Conservation (phyloP, 2,888 invertebrate genomes). For the Cheilosia soror region DNA sequence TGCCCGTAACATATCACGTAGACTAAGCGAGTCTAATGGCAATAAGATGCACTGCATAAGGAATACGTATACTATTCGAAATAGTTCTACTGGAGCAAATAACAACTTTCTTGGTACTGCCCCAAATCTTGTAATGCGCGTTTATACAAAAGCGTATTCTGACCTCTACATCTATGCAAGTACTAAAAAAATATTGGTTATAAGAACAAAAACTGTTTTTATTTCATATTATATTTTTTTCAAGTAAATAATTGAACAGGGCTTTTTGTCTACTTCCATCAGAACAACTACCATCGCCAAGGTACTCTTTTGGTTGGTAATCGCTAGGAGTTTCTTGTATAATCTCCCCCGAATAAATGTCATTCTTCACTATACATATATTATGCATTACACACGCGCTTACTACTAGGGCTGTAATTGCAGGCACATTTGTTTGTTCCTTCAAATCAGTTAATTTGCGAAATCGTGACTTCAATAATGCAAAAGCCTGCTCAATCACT, state of each 20-base stretch:
- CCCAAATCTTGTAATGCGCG: background rate
- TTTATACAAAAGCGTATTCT: too few species aligned
- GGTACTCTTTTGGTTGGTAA: background rate
- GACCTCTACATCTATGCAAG: background rate
- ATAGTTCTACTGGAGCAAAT: too few species aligned
- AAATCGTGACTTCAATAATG: constrained; percentile 78
- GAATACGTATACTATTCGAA: too few species aligned
- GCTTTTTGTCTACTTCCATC: background rate
- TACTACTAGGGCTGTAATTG: constrained; percentile 66
- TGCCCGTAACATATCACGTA: too few species aligned
- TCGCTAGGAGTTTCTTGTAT: background rate
- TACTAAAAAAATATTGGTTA: background rate
- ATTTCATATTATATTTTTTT: constrained; percentile 1
- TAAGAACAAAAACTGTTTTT: background rate
- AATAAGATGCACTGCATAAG: too few species aligned
- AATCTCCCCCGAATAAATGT: background rate
- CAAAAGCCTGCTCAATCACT: constrained; percentile 78
- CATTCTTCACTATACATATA: constrained; percentile 56
- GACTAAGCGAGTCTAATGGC: too few species aligned
- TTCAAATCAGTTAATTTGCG: constrained; percentile 76
- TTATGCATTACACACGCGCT: constrained; percentile 76
- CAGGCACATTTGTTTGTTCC: constrained; percentile 70
- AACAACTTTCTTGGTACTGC: too few species aligned
- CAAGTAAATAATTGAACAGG: background rate
- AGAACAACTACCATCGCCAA: background rate